Evolutionary conservation across 2,113 vertebrate genomes (phyloP).

Genomic region (Bubo blakistoni): DNA sequence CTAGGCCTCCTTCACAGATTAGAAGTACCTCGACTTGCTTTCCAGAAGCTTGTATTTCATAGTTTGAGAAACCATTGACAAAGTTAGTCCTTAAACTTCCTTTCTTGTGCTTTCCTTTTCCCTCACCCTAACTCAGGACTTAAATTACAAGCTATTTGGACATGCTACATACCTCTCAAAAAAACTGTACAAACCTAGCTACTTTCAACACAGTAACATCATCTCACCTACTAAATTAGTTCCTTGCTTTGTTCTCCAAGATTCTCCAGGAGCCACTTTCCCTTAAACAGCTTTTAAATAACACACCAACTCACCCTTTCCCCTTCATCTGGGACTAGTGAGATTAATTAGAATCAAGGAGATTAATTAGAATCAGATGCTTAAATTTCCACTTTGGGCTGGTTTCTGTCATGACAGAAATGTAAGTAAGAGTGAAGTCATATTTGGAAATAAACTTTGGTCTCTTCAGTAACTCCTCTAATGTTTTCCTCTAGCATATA

Average conservation of each 20-base stretch:
- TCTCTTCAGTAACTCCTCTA: background rate
- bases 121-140: background rate
- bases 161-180: background rate
- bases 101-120: background rate
- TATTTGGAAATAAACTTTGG: background rate
- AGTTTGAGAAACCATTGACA: background rate
- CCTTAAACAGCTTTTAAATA: background rate
- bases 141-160: background rate
- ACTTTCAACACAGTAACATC: background rate
- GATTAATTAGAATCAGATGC: background rate
- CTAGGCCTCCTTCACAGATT: background rate
- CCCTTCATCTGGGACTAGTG: background rate
- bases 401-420: background rate
- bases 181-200: background rate
- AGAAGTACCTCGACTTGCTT: background rate
- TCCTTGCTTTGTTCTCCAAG: background rate
- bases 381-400: background rate
- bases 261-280: fast-evolving
- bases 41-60: background rate
- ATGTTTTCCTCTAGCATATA: background rate
- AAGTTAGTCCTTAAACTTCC: background rate
- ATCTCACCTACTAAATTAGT: background rate
- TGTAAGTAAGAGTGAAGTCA: background rate
- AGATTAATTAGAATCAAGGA: background rate
- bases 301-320: background rate